phyloP scores from a whole-genome alignment of 2,888 invertebrate genomes.

The Synergus laeviventris region DNA sequence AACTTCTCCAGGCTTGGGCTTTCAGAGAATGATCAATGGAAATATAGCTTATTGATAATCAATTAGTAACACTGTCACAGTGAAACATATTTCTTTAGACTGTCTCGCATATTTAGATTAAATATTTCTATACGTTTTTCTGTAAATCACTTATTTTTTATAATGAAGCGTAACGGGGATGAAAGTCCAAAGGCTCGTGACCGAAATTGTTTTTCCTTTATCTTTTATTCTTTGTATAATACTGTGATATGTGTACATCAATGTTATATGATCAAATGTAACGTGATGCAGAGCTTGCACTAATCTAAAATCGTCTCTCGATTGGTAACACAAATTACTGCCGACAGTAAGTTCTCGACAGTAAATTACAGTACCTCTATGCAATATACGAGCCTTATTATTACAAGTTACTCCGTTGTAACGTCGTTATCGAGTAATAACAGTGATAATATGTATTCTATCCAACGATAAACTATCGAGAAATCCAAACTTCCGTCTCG shows the following conservation, averaged over 20 bases:
- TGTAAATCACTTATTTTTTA: no score
- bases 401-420: conserved; percentile 34
- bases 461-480: conserved; percentile 58
- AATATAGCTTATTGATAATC: neutral
- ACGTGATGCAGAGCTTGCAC: conserved; percentile 58
- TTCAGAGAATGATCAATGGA: neutral
- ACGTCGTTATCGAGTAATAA: conserved; percentile 36
- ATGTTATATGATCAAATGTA: conserved; percentile 60
- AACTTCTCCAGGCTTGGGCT: neutral
- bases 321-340: conserved; percentile 39
- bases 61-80: neutral
- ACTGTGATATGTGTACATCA: conserved; percentile 60
- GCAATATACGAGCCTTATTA: conserved; percentile 19
- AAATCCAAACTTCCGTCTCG: conserved; percentile 30
- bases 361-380: conserved; percentile 30
- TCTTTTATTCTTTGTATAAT: conserved; percentile 56
- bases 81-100: neutral
- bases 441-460: conserved; percentile 59
- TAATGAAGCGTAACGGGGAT: neutral
- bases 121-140: no score
- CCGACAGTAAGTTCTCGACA: conserved; percentile 17
- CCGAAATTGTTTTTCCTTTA: neutral
- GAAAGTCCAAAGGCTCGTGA: conserved; percentile 1
- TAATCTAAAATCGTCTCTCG: conserved; percentile 52
- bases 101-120: neutral